Conservation (phyloP, 2,888 invertebrate species). For the Phaonia tiefii region DNA sequence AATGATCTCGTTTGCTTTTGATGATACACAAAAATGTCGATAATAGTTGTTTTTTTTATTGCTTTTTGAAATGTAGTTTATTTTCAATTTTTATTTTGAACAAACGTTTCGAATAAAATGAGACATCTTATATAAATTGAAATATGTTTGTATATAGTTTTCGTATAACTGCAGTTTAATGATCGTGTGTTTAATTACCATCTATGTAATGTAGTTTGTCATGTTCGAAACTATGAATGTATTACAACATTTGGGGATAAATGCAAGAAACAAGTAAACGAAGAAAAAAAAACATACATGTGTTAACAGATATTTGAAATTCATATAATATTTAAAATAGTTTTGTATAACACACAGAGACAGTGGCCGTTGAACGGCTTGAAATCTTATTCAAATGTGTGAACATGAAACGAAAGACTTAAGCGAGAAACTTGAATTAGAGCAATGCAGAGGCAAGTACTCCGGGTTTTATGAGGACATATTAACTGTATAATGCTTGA, state of each 20-base stretch:
- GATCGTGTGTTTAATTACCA: constrained; percentile 47
- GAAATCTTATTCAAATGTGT: not conserved
- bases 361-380: not conserved
- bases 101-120: constrained; percentile 1
- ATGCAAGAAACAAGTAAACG: too few species aligned
- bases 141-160: not conserved
- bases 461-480: too few species aligned
- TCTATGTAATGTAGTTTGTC: constrained; percentile 43
- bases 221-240: not conserved
- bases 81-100: too few species aligned
- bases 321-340: constrained; percentile 14
- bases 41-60: too few species aligned
- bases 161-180: constrained; percentile 44
- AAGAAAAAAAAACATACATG: not conserved
- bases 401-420: not conserved
- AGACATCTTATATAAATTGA: constrained; percentile 23
- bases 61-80: too few species aligned
- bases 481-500: too few species aligned
- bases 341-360: too few species aligned
- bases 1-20: too few species aligned
- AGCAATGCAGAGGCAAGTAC: too few species aligned
- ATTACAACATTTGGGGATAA: constrained; percentile 9
- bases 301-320: constrained; percentile 9
- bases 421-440: constrained; percentile 1
- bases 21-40: not conserved